Percentiles rank a stretch among this genome's conserved stretches.
Evolutionary conservation across 2,113 vertebrate genomes (phyloP).

Genomic region (Sylvietta virens): DNA sequence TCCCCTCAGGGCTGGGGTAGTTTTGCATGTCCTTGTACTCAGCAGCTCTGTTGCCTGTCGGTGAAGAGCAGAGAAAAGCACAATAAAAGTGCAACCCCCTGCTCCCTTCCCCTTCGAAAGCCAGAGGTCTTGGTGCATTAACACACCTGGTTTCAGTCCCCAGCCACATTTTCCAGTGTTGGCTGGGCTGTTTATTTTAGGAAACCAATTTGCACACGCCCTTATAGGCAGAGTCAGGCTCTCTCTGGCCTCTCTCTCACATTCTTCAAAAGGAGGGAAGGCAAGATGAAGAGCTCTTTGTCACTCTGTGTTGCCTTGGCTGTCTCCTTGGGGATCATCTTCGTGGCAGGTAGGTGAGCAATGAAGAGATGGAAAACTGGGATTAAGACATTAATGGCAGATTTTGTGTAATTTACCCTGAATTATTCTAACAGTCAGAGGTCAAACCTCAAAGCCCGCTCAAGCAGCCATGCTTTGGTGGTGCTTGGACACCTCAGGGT

Average conservation of each 20-base stretch:
- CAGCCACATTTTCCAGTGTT: background rate
- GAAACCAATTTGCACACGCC: constrained; percentile 63
- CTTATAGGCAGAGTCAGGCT: constrained; percentile 55
- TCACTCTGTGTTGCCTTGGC: constrained; percentile 32
- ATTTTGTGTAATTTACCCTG: background rate
- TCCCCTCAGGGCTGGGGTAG: background rate
- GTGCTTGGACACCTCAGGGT: background rate
- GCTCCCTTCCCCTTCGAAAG: background rate
- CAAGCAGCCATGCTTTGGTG: background rate
- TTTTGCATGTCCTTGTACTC: background rate
- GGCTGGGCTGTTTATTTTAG: constrained; percentile 67
- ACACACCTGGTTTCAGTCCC: constrained; percentile 53
- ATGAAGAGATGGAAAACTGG: background rate
- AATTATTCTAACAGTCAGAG: background rate
- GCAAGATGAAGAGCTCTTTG: constrained; percentile 69
- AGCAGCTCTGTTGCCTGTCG: background rate
- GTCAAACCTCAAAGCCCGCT: background rate
- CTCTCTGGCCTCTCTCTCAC: background rate
- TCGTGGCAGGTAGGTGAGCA: constrained; percentile 72
- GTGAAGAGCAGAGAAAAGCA: background rate
- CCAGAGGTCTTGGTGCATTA: background rate
- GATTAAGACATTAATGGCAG: background rate
- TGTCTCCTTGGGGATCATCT: constrained; percentile 31
- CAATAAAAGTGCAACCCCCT: background rate
- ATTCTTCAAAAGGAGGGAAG: constrained; percentile 63